phyloP scores from a whole-genome alignment of 2,797 vertebrate genomes.

The Microcaecilia unicolor region DNA sequence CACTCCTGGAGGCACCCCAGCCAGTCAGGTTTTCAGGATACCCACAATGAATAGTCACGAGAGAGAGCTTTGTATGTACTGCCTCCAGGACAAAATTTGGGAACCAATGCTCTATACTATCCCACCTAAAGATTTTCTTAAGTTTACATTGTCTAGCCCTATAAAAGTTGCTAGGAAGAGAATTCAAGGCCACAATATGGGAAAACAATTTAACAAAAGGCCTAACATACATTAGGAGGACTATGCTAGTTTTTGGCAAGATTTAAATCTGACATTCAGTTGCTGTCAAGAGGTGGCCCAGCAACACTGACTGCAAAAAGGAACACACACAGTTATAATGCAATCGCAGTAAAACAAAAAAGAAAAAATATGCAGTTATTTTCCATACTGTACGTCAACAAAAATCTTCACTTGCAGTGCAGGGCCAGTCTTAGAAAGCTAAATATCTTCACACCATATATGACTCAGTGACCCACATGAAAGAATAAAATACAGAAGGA shows the following conservation, averaged over 20 bases:
- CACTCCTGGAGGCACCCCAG: too few species aligned
- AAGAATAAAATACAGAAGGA: neutral
- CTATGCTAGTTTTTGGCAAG: neutral
- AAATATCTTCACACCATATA: too few species aligned
- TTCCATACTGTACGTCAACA: neutral
- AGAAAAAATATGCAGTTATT: neutral
- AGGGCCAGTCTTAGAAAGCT: too few species aligned
- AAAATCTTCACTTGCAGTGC: too few species aligned
- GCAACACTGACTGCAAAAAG: neutral
- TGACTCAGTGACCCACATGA: too few species aligned
- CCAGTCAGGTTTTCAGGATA: too few species aligned
- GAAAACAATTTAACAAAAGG: neutral
- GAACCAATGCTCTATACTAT: too few species aligned
- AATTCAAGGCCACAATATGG: neutral
- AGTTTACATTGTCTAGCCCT: neutral
- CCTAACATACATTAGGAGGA: neutral
- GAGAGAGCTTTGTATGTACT: too few species aligned
- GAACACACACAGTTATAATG: neutral
- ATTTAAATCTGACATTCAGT: neutral
- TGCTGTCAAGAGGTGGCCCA: constrained; percentile 3
- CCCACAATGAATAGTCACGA: too few species aligned
- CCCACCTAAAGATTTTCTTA: neutral
- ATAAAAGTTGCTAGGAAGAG: constrained; percentile 2
- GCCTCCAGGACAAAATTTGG: too few species aligned
- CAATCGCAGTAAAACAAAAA: neutral